Evolutionary conservation across 2,888 invertebrate genomes (phyloP).

Genomic region (Tachina fera): DNA sequence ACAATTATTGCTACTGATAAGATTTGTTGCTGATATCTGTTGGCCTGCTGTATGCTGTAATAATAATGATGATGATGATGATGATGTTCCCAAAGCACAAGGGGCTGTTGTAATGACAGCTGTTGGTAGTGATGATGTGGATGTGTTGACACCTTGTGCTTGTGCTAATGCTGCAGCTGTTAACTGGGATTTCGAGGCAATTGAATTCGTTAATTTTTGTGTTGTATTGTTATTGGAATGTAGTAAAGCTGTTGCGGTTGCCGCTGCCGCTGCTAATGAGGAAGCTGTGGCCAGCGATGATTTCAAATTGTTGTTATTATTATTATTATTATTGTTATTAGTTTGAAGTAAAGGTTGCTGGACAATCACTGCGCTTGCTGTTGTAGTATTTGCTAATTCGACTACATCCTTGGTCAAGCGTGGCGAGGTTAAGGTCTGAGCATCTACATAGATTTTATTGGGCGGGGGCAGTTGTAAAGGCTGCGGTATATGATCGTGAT

Average conservation of each 20-base stretch:
- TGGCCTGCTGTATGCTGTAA: conserved; percentile 75
- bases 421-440: conserved; percentile 80
- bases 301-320: conserved; percentile 59
- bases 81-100: conserved; percentile 65
- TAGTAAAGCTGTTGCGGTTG: conserved; percentile 58
- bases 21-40: conserved; percentile 66
- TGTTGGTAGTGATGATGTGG: conserved; percentile 55
- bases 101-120: conserved; percentile 53
- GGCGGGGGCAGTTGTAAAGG: conserved; percentile 74
- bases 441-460: conserved; percentile 77
- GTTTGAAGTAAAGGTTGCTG: conserved; percentile 43
- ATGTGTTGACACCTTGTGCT: conserved; percentile 22
- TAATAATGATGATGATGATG: conserved; percentile 70
- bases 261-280: conserved; percentile 60
- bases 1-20: conserved; percentile 80
- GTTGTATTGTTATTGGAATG: conserved; percentile 48
- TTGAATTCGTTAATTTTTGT: conserved; percentile 60
- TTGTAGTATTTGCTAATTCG: conserved; percentile 55
- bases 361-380: conserved; percentile 12
- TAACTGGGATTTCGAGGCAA: conserved; percentile 65
- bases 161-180: conserved; percentile 45
- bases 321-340: conserved; percentile 57
- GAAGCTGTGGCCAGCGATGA: conserved; percentile 71
- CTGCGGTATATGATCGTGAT: conserved; percentile 72
- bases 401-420: conserved; percentile 73